phyloP scores from a whole-genome alignment of 2,113 vertebrate genomes.

The Phalacrocorax carbo region DNA sequence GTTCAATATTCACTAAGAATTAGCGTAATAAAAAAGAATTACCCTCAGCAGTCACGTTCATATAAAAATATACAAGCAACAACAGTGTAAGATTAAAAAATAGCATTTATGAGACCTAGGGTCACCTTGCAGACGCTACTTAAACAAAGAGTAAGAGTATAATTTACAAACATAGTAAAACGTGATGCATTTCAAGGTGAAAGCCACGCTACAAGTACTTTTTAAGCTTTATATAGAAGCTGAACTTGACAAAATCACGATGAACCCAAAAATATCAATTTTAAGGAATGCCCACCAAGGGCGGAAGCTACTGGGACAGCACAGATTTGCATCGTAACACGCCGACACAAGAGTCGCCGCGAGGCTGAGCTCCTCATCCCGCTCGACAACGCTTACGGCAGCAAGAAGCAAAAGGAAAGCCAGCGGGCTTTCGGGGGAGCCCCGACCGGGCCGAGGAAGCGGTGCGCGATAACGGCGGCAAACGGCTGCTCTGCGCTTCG shows the following conservation, averaged over 20 bases:
- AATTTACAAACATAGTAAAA: no score
- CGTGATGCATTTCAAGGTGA: not conserved
- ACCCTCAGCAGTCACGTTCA: not conserved
- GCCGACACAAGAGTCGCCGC: accelerated
- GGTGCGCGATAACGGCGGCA: no score
- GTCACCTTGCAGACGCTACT: accelerated
- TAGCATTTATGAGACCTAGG: accelerated
- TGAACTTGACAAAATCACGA: accelerated
- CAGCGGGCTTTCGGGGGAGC: no score
- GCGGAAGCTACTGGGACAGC: accelerated
- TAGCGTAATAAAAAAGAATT: accelerated
- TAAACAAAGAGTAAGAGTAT: accelerated
- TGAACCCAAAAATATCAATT: accelerated
- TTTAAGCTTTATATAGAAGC: accelerated
- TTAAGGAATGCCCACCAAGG: no score
- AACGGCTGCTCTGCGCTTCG: no score
- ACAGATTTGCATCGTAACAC: accelerated
- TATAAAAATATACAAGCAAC: not conserved
- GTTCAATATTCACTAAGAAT: not conserved
- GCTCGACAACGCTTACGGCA: accelerated
- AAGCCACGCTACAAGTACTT: not conserved
- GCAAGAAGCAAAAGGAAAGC: no score
- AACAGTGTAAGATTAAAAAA: accelerated
- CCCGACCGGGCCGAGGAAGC: no score
- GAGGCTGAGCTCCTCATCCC: accelerated